phyloP scores from a whole-genome alignment of 2,888 invertebrate species.

The Acanthosepion pharaonis region DNA sequence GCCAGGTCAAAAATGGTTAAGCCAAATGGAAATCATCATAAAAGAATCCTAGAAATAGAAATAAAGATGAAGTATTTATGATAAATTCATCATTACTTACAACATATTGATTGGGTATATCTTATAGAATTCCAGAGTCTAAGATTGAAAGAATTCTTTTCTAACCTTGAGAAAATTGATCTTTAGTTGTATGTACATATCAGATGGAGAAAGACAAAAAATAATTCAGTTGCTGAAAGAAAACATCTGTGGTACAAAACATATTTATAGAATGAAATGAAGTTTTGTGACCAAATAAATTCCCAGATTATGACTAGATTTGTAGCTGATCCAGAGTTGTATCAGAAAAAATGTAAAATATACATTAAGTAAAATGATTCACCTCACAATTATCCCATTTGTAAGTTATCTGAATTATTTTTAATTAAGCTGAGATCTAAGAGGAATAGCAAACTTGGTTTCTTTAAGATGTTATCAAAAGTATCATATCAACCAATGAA shows the following conservation, averaged over 20 bases:
- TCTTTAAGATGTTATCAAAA: too few species aligned
- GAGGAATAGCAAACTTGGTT: too few species aligned
- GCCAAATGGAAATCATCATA: background rate
- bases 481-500: too few species aligned
- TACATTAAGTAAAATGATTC: too few species aligned
- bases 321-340: too few species aligned
- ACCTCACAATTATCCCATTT: too few species aligned
- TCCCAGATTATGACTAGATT: background rate
- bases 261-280: too few species aligned
- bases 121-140: slow-evolving; percentile 3
- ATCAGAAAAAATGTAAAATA: too few species aligned
- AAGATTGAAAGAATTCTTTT: background rate
- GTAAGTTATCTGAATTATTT: too few species aligned
- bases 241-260: background rate
- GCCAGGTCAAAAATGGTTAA: background rate
- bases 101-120: background rate
- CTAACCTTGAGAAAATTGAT: background rate
- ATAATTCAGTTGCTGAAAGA: background rate
- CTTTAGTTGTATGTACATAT: background rate
- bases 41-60: background rate
- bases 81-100: slow-evolving; percentile 13
- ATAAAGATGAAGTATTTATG: background rate
- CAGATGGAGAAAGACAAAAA: background rate
- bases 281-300: background rate
- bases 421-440: too few species aligned